Base-by-base conservation (phyloP, 2,888 invertebrate species). In the Stenurella melanura region DNA sequence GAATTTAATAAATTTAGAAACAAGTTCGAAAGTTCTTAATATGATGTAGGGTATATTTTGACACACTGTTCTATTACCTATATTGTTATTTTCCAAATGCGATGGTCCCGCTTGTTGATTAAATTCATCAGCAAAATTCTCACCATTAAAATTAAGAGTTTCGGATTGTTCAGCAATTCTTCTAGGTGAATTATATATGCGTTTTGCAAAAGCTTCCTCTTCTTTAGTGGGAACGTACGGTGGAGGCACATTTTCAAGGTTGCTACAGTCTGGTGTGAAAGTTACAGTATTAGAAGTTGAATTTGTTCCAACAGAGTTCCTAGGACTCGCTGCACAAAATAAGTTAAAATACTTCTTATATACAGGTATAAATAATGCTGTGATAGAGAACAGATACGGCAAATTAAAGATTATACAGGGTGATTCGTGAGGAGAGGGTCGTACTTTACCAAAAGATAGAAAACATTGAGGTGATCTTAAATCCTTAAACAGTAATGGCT, bases 191-290 rank as follows among this genome's bases (percentile, higher is more conserved):
- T 86, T 85, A 66, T 85, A 85, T 12, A 85, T 83, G 75, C 84
- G 81, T 77, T 87, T 86, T 9, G 84, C 83, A 75, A 85, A 85
- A n/a, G 84, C 80, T 75, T 84, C 80, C 78, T 87, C 86, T 68
- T 87, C 86, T 81, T 86, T 85, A 17, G 85, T 84, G 50, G 86
- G 85, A 78, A 85, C 84, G 80, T 85, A 87, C 5, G 85, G 76
- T 69, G 83, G 81, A 72, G 83, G 82, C 70, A 83, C 76, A 79
- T 77, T 84, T 75, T 85, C 85, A 21, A 76, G 77, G 66, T 76
- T 78, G 50, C 50, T 68, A 56, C 75, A 78, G 26, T 79, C 80
- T 21, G 81, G 75, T 34, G 79, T 78, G 30, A 81, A 74, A 18
- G 83, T 57, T 73, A 74, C 75, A 26, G 72, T 64, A 17, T 75